Evolutionary conservation across 2,113 vertebrate genomes (phyloP), one percentile per base, ranked within the genome.

Genomic region (Lamprologus lemairii): DNA sequence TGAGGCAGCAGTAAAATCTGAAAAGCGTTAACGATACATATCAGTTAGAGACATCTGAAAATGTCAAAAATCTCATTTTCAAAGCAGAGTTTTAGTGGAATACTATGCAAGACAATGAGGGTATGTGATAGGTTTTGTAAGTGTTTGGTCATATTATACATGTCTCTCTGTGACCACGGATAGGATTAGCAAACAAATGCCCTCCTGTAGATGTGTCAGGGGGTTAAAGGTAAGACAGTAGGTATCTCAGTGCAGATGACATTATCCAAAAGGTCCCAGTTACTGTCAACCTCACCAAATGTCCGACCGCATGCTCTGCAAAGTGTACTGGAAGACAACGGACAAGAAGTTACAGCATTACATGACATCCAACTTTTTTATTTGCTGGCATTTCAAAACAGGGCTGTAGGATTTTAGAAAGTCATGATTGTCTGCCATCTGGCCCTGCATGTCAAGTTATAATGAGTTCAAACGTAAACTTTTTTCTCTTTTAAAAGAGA

Each of bases 271-370:
- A 92, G 92, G 94, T 93, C 93, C 89, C 91, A 83, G 84, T 89
- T 83, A 47, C 87, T 93, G 92, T 95, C 94, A 92, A 40, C 89
- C 82, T 58, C 90, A 45, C 93, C 95, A 93, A 95, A 93, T 95
- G 93, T 94, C 90, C 11, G 31, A 86, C 63, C 91, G 88, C 92
- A 92, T 85, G 84, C 93, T 21, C 58, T 23, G 83, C 40, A 78
- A 42, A 88, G 49, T 71, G 87, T 55, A n/a, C 85, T 9, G 60
- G 17, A 83, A 55, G 78, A 65, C 31, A 58, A 89, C 85, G 63
- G 83, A 35, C 79, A 42, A 49, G 81, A 90, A 84, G 85, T 89
- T 87, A 83, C 83, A 82, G 47, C 13, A 17, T 33, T 83, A 80
- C 89, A 86, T 80, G 54, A 21, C 87, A 86, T 88, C 86, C 53